Evolutionary conservation across 2,797 vertebrate species (phyloP).

Genomic region (Buceros bicornis): DNA sequence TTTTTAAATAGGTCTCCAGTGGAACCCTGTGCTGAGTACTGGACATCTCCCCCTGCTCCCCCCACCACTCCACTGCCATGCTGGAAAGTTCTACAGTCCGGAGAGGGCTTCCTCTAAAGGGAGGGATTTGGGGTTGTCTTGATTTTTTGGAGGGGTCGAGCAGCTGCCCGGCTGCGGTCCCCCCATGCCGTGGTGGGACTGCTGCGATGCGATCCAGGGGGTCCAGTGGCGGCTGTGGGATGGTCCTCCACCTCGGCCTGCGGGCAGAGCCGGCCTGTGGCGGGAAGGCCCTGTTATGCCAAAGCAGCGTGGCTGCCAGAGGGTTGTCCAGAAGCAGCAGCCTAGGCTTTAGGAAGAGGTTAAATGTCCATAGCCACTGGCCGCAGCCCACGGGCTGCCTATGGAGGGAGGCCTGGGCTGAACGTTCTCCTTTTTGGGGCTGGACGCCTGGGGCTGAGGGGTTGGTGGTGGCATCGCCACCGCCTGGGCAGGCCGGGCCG

Average conservation of each 20-base stretch:
- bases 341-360: not conserved
- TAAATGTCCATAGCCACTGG: fast-evolving
- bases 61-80: fast-evolving
- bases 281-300: not conserved
- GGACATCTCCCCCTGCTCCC: not conserved
- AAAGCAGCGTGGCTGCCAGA: not conserved
- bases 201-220: no score
- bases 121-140: not conserved
- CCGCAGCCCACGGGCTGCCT: not conserved
- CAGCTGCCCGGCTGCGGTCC: not conserved
- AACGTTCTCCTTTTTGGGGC: fast-evolving
- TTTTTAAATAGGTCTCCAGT: not conserved
- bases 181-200: not conserved
- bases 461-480: fast-evolving
- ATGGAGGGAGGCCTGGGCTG: not conserved
- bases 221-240: no score
- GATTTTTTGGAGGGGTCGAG: not conserved
- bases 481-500: fast-evolving
- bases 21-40: fast-evolving
- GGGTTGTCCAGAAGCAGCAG: fast-evolving
- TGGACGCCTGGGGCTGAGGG: fast-evolving
- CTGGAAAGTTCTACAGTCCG: not conserved
- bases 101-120: not conserved
- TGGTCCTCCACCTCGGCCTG: fast-evolving
- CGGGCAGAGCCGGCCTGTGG: fast-evolving